Evolutionary conservation across 2,888 invertebrate species (phyloP).

Genomic region (Sinopyrophorus schimmeli): DNA sequence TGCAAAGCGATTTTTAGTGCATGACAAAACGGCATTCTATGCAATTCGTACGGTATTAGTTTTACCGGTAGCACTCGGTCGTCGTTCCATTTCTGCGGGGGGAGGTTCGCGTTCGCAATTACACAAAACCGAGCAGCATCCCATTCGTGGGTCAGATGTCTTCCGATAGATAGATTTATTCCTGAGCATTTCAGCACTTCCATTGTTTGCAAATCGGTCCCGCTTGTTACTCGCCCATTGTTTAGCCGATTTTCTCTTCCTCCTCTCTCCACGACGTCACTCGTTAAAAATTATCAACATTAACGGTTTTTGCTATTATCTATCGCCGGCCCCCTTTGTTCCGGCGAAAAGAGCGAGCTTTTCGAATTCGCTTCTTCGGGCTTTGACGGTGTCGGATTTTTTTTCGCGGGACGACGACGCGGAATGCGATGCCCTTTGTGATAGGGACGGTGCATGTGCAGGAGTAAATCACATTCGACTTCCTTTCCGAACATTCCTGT

Average conservation of each 20-base stretch:
- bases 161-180: conserved; percentile 42
- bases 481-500: conserved; percentile 35
- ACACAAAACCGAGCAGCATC: conserved; percentile 21
- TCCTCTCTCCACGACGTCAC: conserved; percentile 34
- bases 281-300: conserved; percentile 34
- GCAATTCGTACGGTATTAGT: conserved; percentile 7
- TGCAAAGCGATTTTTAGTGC: too few relatives aligned
- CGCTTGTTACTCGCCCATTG: conserved; percentile 52
- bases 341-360: too few relatives aligned
- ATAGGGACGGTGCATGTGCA: conserved; percentile 25
- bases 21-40: too few relatives aligned
- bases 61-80: conserved; percentile 14
- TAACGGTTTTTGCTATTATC: conserved; percentile 34
- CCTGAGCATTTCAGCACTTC: conserved; percentile 44
- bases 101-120: conserved; percentile 23
- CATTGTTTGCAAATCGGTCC: conserved; percentile 54
- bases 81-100: conserved; percentile 19
- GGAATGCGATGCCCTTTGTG: conserved; percentile 9
- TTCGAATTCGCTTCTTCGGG: too few relatives aligned
- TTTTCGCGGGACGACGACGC: conserved; percentile 19
- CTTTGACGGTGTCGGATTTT: too few relatives aligned
- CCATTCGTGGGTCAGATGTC: conserved; percentile 37
- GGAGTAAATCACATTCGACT: conserved; percentile 36
- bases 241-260: too few relatives aligned
- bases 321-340: conserved; percentile 18